Percentiles rank a stretch among this genome's conserved stretches.
phyloP scores from a whole-genome alignment of 2,797 vertebrate genomes.

The Fringilla coelebs region DNA sequence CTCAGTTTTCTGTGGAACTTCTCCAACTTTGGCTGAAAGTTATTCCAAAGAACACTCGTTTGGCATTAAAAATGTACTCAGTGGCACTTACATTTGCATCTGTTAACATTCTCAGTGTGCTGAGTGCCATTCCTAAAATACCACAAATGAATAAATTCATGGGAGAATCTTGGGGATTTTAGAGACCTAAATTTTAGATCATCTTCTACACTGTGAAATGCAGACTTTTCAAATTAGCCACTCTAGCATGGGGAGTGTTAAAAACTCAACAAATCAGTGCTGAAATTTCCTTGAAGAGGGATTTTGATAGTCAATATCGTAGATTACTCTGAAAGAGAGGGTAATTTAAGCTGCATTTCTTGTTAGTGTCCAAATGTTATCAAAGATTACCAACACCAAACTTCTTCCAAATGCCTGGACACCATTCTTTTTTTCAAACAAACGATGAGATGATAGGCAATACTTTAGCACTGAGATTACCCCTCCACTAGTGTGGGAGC shows the following conservation, averaged over 20 bases:
- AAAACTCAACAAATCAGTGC: not conserved
- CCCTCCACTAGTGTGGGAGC: not conserved
- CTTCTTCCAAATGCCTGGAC: not conserved
- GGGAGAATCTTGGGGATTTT: not conserved
- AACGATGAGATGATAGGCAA: not conserved
- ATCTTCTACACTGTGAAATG: not conserved
- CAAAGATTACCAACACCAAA: not conserved
- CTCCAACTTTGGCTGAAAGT: not conserved
- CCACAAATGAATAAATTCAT: not conserved
- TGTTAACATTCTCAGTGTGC: constrained; percentile 3
- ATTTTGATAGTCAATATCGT: not conserved
- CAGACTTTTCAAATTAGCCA: not conserved
- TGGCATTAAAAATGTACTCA: constrained; percentile 2
- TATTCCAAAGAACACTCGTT: not conserved
- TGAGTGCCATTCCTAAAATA: constrained; percentile 30
- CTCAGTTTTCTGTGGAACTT: constrained; percentile 26
- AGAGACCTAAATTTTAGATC: not conserved
- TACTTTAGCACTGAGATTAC: not conserved
- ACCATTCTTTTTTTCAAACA: not conserved
- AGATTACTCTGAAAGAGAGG: not conserved
- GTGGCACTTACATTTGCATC: constrained; percentile 21
- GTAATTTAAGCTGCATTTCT: not conserved
- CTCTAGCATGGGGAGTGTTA: not conserved
- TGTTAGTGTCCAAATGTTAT: not conserved
- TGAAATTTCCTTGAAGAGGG: not conserved